phyloP scores from a whole-genome alignment of 1,140 invertebrate species.

The Adoxophyes honmai region DNA sequence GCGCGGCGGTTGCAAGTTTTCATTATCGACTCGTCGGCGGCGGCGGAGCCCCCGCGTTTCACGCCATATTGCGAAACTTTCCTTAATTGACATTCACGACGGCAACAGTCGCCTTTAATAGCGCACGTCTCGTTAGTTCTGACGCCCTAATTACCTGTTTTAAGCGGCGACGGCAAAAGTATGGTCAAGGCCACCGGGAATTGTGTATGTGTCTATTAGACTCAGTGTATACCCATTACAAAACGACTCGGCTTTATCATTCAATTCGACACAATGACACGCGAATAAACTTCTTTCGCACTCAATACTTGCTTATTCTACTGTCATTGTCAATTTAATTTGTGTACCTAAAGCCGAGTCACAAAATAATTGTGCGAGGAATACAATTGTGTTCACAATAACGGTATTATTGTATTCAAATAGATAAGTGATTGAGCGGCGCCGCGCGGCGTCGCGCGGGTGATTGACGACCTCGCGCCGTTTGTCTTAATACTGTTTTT shows the following conservation, averaged over 20 bases:
- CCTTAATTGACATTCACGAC: slow-evolving; percentile 30
- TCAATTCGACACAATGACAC: too few relatives aligned
- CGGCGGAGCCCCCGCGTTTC: slow-evolving; percentile 4
- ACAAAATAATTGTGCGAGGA: neutral
- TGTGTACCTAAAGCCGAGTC: neutral
- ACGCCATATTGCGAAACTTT: slow-evolving; percentile 29
- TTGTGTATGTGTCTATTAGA: too few relatives aligned
- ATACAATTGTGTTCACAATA: neutral
- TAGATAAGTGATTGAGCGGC: neutral
- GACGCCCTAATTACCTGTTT: slow-evolving; percentile 13
- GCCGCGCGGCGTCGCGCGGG: neutral
- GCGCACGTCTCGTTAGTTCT: slow-evolving; percentile 10
- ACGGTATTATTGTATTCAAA: slow-evolving; percentile 10
- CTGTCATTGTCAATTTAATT: neutral
- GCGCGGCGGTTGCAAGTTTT: slow-evolving; percentile 15
- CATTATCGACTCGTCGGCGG: slow-evolving; percentile 21
- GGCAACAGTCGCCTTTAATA: slow-evolving; percentile 16
- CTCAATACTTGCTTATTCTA: too few relatives aligned
- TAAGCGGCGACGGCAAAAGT: too few relatives aligned
- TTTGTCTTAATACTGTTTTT: slow-evolving; percentile 7
- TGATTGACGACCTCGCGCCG: neutral
- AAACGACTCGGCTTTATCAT: too few relatives aligned
- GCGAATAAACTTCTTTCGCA: too few relatives aligned
- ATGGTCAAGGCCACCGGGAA: too few relatives aligned
- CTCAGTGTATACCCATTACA: too few relatives aligned